phyloP scores from a whole-genome alignment of 2,797 vertebrate genomes.

The Eulemur albifrons region DNA sequence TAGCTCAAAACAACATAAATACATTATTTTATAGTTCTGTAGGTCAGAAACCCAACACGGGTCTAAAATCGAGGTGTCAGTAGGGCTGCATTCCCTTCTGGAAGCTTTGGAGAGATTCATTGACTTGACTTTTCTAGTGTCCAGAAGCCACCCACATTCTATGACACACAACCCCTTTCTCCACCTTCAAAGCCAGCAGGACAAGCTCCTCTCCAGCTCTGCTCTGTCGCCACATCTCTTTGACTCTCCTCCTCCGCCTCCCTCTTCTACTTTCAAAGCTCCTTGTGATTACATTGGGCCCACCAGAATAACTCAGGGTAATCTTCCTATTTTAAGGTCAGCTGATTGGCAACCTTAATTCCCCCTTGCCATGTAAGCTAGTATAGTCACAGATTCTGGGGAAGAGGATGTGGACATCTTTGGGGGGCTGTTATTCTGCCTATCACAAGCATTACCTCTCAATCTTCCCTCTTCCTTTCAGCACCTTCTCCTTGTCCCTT shows the following conservation, averaged over 20 bases:
- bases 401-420: background rate
- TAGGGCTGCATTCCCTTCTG: background rate
- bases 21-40: background rate
- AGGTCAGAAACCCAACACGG: background rate
- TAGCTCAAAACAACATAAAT: background rate
- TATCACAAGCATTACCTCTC: background rate
- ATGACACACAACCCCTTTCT: background rate
- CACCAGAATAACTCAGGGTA: background rate
- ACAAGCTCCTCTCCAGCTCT: background rate
- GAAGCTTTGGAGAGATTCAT: background rate
- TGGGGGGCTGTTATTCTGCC: background rate
- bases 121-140: background rate
- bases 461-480: background rate
- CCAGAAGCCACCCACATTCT: background rate
- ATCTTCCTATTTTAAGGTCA: background rate
- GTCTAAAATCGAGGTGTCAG: background rate
- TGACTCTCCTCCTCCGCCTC: background rate
- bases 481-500: background rate
- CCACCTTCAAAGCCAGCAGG: conserved; percentile 5
- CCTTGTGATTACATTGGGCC: background rate
- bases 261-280: background rate
- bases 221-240: background rate
- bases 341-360: background rate
- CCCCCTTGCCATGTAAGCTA: background rate
- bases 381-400: background rate